phyloP scores from a whole-genome alignment of 2,888 invertebrate species.

The Ectemnius continuus region DNA sequence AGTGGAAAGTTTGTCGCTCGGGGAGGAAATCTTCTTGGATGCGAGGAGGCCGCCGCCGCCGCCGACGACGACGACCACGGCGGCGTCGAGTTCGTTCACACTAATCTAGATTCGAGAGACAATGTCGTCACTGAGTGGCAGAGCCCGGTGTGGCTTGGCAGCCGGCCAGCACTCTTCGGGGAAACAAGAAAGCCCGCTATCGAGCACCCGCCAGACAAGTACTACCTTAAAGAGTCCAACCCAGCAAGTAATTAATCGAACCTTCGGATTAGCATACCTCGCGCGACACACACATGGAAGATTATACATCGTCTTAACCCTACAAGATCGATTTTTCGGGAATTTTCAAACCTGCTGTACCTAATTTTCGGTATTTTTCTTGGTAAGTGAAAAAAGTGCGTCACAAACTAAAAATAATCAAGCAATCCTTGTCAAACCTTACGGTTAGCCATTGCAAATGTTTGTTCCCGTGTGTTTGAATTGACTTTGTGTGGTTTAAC shows the following conservation, averaged over 20 bases:
- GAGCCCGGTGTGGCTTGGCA: constrained; percentile 52
- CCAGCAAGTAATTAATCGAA: constrained; percentile 47
- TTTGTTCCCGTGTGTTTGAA: no score
- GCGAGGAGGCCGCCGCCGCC: constrained; percentile 9
- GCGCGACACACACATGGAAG: no score
- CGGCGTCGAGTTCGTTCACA: constrained; percentile 66
- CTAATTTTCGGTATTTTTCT: no score
- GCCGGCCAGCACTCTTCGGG: constrained; percentile 53
- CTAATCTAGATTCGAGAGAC: constrained; percentile 65
- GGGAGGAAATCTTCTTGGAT: constrained; percentile 21
- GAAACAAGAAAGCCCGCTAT: constrained; percentile 36
- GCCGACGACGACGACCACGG: constrained; percentile 28
- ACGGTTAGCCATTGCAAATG: no score
- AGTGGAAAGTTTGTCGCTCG: constrained; percentile 14
- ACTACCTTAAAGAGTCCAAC: constrained; percentile 29
- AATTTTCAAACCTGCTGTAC: no score
- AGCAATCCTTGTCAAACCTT: no score
- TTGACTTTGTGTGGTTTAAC: no score
- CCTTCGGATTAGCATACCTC: constrained; percentile 26
- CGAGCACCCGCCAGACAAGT: constrained; percentile 18
- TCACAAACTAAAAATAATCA: no score
- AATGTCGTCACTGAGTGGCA: constrained; percentile 57
- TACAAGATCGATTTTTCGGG: no score
- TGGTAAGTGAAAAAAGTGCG: no score
- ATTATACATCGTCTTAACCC: no score